Evolutionary conservation across 2,888 invertebrate species (phyloP).

Genomic region (Cephus spinipes): DNA sequence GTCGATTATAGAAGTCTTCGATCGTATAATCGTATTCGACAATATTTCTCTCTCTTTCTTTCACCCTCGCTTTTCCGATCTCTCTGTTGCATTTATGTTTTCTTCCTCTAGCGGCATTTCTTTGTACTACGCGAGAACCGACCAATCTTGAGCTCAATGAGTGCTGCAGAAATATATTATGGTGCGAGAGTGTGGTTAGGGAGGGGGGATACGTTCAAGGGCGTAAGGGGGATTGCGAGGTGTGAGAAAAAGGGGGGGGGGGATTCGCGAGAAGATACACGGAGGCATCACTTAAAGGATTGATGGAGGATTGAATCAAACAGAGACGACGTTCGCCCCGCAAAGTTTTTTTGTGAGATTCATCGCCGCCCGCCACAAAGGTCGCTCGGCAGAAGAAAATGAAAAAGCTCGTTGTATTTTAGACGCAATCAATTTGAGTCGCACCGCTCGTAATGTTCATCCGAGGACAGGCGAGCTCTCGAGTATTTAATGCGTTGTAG

Average conservation of each 20-base stretch:
- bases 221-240: not conserved
- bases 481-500: conserved; percentile 61
- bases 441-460: conserved; percentile 38
- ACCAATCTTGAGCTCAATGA: no score
- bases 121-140: not conserved
- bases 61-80: not conserved
- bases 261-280: not conserved
- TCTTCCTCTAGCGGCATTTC: not conserved
- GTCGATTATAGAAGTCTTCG: not conserved
- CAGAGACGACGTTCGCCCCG: not conserved
- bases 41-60: not conserved
- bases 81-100: not conserved
- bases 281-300: not conserved
- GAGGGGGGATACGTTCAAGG: no score
- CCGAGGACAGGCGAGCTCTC: conserved; percentile 49
- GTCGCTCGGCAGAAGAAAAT: conserved; percentile 32
- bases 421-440: conserved; percentile 54
- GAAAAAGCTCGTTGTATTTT: conserved; percentile 48
- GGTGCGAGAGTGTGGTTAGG: no score
- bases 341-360: conserved; percentile 29
- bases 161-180: no score
- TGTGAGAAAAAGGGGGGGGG: not conserved
- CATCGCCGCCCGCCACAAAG: conserved; percentile 37
- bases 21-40: not conserved
- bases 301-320: not conserved